Conservation (phyloP, 2,797 vertebrate species). For the Rhabdomys pumilio region DNA sequence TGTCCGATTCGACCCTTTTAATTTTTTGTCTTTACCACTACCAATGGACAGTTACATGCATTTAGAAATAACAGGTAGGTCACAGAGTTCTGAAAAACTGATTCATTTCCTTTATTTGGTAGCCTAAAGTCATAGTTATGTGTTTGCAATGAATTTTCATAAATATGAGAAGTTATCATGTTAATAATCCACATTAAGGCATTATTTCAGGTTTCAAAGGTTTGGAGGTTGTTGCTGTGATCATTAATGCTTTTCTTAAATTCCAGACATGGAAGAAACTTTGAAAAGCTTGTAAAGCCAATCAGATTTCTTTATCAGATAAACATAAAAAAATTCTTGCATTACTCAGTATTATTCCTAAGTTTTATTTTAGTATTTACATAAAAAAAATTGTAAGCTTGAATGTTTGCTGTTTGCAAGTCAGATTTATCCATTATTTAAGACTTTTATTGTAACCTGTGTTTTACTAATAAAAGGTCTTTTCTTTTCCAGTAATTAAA, state of each 20-base stretch:
- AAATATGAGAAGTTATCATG: constrained; percentile 35
- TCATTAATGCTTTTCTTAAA: constrained; percentile 7
- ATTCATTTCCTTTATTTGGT: constrained; percentile 60
- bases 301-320: constrained; percentile 27
- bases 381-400: constrained; percentile 47
- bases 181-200: constrained; percentile 59
- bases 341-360: constrained; percentile 37
- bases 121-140: constrained; percentile 60
- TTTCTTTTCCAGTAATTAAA: constrained; percentile 93
- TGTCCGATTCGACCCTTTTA: constrained; percentile 99
- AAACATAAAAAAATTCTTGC: background rate
- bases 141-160: constrained; percentile 33
- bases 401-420: constrained; percentile 63
- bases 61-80: constrained; percentile 98
- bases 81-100: constrained; percentile 36
- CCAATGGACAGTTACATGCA: constrained; percentile 99
- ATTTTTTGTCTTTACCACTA: constrained; percentile 98
- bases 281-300: constrained; percentile 13
- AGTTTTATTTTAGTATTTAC: constrained; percentile 37
- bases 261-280: constrained; percentile 59
- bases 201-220: constrained; percentile 61
- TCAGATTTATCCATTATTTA: background rate
- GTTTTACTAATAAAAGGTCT: constrained; percentile 75
- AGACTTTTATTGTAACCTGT: constrained; percentile 53
- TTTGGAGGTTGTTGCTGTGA: constrained; percentile 56